Evolutionary conservation across 2,113 vertebrate species (phyloP).

Genomic region (Gallinago undulata): DNA sequence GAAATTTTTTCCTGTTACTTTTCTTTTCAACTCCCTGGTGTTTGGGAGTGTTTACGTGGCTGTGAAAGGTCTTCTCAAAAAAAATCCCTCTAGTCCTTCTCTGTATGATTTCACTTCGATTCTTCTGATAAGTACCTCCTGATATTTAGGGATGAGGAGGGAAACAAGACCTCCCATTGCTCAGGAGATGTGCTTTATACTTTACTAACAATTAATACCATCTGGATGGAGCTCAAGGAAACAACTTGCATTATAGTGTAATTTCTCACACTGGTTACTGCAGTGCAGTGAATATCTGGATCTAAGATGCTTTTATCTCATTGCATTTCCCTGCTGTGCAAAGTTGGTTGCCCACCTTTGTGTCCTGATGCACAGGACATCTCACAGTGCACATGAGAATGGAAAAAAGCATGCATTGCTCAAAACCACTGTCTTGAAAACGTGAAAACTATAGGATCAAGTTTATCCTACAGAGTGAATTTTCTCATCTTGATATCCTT

Average conservation of each 20-base stretch:
- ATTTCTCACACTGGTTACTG: background rate
- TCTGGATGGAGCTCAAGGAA: background rate
- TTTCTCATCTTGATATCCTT: background rate
- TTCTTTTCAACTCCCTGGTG: background rate
- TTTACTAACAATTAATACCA: background rate
- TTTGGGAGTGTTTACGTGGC: fast-evolving
- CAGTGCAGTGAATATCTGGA: background rate
- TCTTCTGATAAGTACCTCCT: background rate
- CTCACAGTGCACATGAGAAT: background rate
- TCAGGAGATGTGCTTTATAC: background rate
- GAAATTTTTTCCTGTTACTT: background rate
- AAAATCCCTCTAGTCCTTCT: background rate
- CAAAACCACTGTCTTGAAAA: background rate
- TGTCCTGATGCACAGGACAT: background rate
- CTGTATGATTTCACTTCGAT: background rate
- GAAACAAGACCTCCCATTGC: background rate
- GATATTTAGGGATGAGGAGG: background rate
- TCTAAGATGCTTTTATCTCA: background rate
- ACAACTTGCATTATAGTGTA: background rate
- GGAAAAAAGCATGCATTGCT: background rate
- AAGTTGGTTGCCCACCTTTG: background rate
- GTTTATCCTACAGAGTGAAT: background rate
- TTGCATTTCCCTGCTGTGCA: background rate
- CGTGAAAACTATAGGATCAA: background rate
- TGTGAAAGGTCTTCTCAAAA: background rate